Conservation (phyloP, 2,888 invertebrate species). For the Ophion slaviceki region DNA sequence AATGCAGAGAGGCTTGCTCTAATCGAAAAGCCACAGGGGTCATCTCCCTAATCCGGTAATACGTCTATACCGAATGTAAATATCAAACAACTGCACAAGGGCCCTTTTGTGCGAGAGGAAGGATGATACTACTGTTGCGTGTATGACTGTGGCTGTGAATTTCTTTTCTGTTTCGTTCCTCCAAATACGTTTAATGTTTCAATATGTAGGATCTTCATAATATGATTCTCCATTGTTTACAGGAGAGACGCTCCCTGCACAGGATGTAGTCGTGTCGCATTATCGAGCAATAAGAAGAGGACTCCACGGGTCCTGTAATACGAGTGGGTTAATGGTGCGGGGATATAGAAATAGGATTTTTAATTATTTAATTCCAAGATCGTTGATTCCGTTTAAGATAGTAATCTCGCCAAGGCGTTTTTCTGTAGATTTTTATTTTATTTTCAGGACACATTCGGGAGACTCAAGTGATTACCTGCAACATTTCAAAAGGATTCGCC, state of each 20-base stretch:
- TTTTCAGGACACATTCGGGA: too few relatives aligned
- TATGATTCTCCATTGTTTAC: constrained; percentile 1
- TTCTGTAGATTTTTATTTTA: too few relatives aligned
- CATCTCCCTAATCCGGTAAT: constrained; percentile 80
- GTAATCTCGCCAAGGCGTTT: too few relatives aligned
- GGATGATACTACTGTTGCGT: constrained; percentile 22
- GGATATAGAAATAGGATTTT: neutral
- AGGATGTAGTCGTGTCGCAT: neutral
- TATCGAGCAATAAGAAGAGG: neutral
- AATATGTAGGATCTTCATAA: constrained; percentile 50
- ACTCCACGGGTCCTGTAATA: neutral
- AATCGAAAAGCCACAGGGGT: constrained; percentile 82
- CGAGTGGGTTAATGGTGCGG: neutral
- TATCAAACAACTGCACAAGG: constrained; percentile 39
- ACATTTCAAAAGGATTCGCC: too few relatives aligned
- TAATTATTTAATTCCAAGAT: constrained; percentile 19
- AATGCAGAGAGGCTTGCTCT: constrained; percentile 74
- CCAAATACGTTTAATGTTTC: constrained; percentile 55
- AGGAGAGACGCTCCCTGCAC: constrained; percentile 3
- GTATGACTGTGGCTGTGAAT: neutral
- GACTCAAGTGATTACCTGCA: too few relatives aligned
- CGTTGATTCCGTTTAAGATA: neutral
- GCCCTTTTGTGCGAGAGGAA: constrained; percentile 3
- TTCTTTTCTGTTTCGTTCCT: constrained; percentile 7
- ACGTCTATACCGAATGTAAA: constrained; percentile 66